Conservation (phyloP, 2,113 vertebrate species). For the Montifringilla adamsi region DNA sequence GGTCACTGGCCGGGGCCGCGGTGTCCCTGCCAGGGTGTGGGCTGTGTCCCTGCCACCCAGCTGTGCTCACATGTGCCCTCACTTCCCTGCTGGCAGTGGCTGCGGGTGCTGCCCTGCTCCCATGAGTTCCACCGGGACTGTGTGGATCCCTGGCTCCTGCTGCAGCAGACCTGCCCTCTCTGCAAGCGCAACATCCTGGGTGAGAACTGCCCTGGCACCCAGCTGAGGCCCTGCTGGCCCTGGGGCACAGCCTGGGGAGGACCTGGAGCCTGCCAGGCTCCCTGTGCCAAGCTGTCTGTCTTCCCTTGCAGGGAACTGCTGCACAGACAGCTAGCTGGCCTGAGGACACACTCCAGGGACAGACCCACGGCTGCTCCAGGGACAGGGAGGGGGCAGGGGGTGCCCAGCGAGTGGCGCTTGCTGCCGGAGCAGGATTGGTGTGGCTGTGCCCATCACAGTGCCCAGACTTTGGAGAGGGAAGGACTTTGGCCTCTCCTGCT, state of each 20-base stretch:
- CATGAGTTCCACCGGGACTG: constrained; percentile 95
- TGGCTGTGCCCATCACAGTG: accelerated
- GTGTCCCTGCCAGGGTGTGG: neutral
- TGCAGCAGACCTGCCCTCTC: constrained; percentile 92
- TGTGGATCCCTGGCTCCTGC: constrained; percentile 91
- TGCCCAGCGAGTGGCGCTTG: accelerated
- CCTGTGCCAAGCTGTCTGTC: accelerated
- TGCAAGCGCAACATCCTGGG: constrained; percentile 91
- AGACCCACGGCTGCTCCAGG: neutral
- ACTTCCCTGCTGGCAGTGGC: constrained; percentile 71
- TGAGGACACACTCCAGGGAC: neutral
- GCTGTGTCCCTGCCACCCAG: neutral
- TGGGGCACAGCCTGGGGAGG: neutral
- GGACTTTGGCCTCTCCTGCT: neutral
- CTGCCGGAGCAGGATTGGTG: accelerated
- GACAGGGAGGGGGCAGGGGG: neutral
- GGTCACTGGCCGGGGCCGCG: accelerated
- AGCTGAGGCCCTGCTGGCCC: accelerated
- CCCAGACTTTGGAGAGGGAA: accelerated
- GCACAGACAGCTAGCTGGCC: neutral
- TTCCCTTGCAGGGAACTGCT: constrained; percentile 40
- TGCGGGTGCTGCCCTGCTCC: constrained; percentile 89
- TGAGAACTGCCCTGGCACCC: constrained; percentile 27
- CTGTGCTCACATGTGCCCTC: accelerated
- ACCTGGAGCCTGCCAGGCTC: neutral